These are phyloP conservation scores for Lochmaea crataegi DNA, from an alignment of 2,888 invertebrate genomes.

Conservation along the genomic window DNA sequence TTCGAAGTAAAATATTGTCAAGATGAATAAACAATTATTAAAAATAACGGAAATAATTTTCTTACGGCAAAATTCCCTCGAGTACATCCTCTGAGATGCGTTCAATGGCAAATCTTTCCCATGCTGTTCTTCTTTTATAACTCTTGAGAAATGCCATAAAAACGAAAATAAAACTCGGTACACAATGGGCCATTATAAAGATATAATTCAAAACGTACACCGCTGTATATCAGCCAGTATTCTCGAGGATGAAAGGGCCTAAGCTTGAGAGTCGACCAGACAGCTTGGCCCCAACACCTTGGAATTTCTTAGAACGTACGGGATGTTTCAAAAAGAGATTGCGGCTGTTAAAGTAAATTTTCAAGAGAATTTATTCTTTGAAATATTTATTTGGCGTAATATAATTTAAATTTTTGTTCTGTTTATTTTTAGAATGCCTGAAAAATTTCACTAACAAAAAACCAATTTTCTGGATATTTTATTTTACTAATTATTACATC, in stretches of 20 bases:
- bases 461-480: too few relatives aligned
- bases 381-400: too few relatives aligned
- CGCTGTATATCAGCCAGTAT: background rate
- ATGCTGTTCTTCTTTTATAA: constrained; percentile 1
- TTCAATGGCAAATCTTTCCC: background rate
- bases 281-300: constrained; percentile 13
- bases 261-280: constrained; percentile 1
- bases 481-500: too few relatives aligned
- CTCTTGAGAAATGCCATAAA: constrained; percentile 15
- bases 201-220: constrained; percentile 14
- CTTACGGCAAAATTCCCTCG: background rate
- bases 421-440: too few relatives aligned
- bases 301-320: background rate
- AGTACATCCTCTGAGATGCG: background rate
- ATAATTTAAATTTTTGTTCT: too few relatives aligned
- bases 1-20: background rate
- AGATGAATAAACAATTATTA: too few relatives aligned
- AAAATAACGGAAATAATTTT: too few relatives aligned
- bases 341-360: background rate
- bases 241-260: constrained; percentile 12
- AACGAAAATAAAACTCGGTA: constrained; percentile 6
- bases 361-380: background rate
- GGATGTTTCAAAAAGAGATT: background rate
- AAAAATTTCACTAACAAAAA: too few relatives aligned
- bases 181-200: constrained; percentile 14